A percentile compares a stretch with the other conserved stretches of the same genome.
phyloP scores from a whole-genome alignment of 1,140 invertebrate species.

The Gryon sp. region DNA sequence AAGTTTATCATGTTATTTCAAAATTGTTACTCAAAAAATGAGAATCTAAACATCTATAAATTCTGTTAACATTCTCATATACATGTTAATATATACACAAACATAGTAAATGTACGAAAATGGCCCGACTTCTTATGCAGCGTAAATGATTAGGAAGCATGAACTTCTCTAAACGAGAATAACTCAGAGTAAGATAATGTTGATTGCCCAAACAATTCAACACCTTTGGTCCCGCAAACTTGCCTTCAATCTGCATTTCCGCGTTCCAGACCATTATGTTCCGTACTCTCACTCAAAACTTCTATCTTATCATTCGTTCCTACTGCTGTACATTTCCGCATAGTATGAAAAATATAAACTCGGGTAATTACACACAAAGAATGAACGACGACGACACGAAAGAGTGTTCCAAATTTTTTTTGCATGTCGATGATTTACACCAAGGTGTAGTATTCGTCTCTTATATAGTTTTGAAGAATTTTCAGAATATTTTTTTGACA shows the following conservation, averaged over 20 bases:
- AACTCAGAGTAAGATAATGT: slow-evolving; percentile 42
- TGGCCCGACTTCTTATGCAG: slow-evolving; percentile 17
- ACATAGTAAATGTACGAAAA: slow-evolving; percentile 3
- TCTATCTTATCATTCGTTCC: slow-evolving; percentile 43
- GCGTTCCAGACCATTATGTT: slow-evolving; percentile 38
- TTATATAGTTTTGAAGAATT: too few relatives aligned
- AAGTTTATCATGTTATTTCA: too few relatives aligned
- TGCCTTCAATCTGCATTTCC: slow-evolving; percentile 32
- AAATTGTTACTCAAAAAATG: not conserved
- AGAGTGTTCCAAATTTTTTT: slow-evolving; percentile 26
- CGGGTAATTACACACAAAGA: slow-evolving; percentile 49
- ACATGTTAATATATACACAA: slow-evolving; percentile 1
- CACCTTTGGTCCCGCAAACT: slow-evolving; percentile 39
- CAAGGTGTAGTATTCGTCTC: not conserved
- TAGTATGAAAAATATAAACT: slow-evolving; percentile 52
- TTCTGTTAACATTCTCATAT: not conserved
- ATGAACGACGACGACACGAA: not conserved
- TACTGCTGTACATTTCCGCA: slow-evolving; percentile 45
- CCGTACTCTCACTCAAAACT: slow-evolving; percentile 26
- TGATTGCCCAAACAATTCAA: slow-evolving; percentile 47
- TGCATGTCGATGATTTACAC: not conserved
- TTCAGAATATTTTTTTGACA: too few relatives aligned
- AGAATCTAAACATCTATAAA: too few relatives aligned
- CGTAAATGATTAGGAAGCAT: slow-evolving; percentile 40
- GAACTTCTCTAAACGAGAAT: slow-evolving; percentile 35